Evolutionary conservation across 2,888 invertebrate genomes (phyloP).

Genomic region (Orgyia antiqua): DNA sequence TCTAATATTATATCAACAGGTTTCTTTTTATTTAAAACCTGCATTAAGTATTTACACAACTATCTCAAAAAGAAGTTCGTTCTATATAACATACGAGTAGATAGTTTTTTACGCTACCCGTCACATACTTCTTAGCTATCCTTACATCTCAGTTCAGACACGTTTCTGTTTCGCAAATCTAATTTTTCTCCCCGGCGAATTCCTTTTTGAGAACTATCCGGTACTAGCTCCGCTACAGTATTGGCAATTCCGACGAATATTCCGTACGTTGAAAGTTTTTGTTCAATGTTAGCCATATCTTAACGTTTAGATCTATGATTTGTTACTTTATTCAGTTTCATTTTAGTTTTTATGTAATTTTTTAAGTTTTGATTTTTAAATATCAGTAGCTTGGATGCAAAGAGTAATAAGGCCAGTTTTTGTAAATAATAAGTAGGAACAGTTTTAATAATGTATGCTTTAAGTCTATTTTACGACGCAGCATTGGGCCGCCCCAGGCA

Average conservation of each 20-base stretch:
- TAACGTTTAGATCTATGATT: conserved; percentile 20
- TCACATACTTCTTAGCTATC: conserved; percentile 28
- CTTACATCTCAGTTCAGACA: conserved; percentile 37
- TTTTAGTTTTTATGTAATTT: conserved; percentile 4
- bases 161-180: conserved; percentile 70
- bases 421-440: background rate
- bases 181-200: conserved; percentile 61
- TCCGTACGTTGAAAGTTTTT: conserved; percentile 29
- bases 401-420: too few relatives aligned
- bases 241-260: conserved; percentile 53
- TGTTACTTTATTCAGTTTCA: conserved; percentile 8
- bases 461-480: too few relatives aligned
- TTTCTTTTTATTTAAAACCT: too few relatives aligned
- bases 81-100: too few relatives aligned
- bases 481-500: too few relatives aligned
- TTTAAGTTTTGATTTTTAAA: too few relatives aligned
- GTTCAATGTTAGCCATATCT: conserved; percentile 16
- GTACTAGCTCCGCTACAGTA: conserved; percentile 42
- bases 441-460: background rate
- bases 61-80: too few relatives aligned
- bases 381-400: too few relatives aligned
- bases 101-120: too few relatives aligned
- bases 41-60: too few relatives aligned
- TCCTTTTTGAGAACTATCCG: conserved; percentile 64
- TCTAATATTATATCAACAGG: too few relatives aligned